phyloP scores from a whole-genome alignment of 2,888 invertebrate species.

The Stenoptilia bipunctidactyla region DNA sequence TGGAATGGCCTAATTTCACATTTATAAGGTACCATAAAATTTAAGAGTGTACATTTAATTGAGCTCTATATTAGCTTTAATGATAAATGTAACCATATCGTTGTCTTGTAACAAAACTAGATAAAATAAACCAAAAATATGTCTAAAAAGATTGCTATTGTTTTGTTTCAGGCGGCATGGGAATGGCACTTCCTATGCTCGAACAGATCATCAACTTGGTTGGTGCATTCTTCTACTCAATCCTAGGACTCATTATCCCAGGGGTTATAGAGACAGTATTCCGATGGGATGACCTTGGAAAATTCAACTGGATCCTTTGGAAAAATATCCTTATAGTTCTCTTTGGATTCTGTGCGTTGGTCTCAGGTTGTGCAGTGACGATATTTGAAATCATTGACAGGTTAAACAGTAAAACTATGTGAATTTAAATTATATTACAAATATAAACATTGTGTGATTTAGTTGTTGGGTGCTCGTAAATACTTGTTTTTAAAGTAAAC shows the following conservation, averaged over 20 bases:
- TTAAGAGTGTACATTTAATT: no score
- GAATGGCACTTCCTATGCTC: constrained; percentile 74
- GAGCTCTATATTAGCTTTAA: no score
- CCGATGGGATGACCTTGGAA: constrained; percentile 77
- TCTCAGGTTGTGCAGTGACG: constrained; percentile 71
- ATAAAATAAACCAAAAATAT: no score
- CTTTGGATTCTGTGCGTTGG: constrained; percentile 74
- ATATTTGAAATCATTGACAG: constrained; percentile 40
- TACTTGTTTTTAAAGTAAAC: no score
- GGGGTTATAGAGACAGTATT: constrained; percentile 80
- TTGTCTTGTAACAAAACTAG: no score
- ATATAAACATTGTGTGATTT: no score
- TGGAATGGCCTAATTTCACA: no score
- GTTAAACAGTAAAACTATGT: constrained; percentile 52
- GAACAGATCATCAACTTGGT: constrained; percentile 62
- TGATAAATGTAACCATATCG: no score
- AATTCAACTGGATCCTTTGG: constrained; percentile 75
- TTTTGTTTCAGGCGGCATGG: constrained; percentile 66
- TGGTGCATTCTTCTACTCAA: constrained; percentile 74
- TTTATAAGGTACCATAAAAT: no score
- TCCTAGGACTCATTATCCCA: constrained; percentile 82
- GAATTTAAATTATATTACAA: no score
- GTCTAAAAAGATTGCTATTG: no score
- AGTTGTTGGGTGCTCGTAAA: no score
- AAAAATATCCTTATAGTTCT: constrained; percentile 75